phyloP scores from a whole-genome alignment of 2,888 invertebrate genomes.

The Ptychoptera albimana region DNA sequence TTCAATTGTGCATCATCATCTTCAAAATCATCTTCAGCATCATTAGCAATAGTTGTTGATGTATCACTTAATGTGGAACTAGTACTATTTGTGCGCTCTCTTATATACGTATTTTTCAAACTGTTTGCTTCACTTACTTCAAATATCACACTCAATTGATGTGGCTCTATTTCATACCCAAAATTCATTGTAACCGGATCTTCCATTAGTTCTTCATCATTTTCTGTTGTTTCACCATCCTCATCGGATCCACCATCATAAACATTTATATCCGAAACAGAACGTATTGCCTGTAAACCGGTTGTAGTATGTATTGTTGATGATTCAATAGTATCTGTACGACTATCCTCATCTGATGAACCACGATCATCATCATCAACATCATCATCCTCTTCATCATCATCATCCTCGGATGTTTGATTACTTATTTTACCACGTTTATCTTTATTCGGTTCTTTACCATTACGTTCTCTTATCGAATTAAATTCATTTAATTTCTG shows the following conservation, averaged over 20 bases:
- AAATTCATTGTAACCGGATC: conserved; percentile 13
- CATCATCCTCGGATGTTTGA: neutral
- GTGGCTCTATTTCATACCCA: conserved; percentile 18
- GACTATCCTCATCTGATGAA: conserved; percentile 3
- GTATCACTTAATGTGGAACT: conserved; percentile 22
- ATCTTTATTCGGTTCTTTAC: conserved; percentile 9
- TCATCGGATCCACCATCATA: conserved; percentile 26
- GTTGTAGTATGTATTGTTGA: conserved; percentile 5
- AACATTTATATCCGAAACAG: conserved; percentile 36
- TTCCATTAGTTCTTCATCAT: conserved; percentile 12
- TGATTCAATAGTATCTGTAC: conserved; percentile 10
- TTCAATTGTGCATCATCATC: conserved; percentile 9
- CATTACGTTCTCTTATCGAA: conserved; percentile 17
- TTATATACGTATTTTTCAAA: conserved; percentile 12
- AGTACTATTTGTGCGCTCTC: conserved; percentile 16
- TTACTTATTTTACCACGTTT: conserved; percentile 8
- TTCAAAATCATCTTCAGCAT: conserved; percentile 13
- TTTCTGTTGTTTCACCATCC: conserved; percentile 15
- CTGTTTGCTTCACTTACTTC: conserved; percentile 38
- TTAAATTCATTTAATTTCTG: conserved; percentile 21
- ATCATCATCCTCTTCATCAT: neutral
- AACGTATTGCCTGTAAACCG: conserved; percentile 34
- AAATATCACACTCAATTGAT: conserved; percentile 39
- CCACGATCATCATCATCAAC: neutral
- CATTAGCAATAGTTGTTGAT: conserved; percentile 21